These are phyloP conservation scores for Tetragnatha montana DNA, from an alignment of 2,888 invertebrate species.

Conservation along the genomic window DNA sequence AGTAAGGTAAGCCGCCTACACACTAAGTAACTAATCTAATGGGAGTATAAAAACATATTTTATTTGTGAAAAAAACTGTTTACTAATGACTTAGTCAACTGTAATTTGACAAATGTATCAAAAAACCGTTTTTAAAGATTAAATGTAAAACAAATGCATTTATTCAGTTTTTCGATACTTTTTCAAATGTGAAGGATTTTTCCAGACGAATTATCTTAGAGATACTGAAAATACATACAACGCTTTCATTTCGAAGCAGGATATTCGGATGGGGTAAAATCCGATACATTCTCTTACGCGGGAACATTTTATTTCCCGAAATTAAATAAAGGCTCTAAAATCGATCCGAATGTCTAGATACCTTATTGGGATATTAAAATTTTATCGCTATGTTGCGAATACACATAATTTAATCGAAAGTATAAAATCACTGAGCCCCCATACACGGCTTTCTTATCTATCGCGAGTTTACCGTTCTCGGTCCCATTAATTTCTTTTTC, in stretches of 20 bases:
- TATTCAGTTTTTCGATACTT: neutral
- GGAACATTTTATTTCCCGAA: neutral
- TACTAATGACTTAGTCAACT: no score
- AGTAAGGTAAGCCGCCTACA: no score
- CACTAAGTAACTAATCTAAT: no score
- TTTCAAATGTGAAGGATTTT: neutral
- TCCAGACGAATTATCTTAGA: neutral
- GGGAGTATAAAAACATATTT: no score
- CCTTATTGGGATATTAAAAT: conserved; percentile 24
- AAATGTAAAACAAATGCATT: neutral
- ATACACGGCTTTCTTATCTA: neutral
- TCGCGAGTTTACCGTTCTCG: neutral
- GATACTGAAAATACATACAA: neutral
- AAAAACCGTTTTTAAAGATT: neutral
- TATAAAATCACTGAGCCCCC: neutral
- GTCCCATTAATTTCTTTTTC: conserved; percentile 1
- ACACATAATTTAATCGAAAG: conserved; percentile 25
- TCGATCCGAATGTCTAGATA: neutral
- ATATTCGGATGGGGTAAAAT: neutral
- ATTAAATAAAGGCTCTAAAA: neutral
- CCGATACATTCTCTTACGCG: neutral
- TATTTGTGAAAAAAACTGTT: no score
- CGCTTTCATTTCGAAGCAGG: neutral
- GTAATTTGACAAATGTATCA: neutral
- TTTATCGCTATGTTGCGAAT: conserved; percentile 14